phyloP scores from a whole-genome alignment of 2,888 invertebrate species.

The Drosophila nr. fundita region DNA sequence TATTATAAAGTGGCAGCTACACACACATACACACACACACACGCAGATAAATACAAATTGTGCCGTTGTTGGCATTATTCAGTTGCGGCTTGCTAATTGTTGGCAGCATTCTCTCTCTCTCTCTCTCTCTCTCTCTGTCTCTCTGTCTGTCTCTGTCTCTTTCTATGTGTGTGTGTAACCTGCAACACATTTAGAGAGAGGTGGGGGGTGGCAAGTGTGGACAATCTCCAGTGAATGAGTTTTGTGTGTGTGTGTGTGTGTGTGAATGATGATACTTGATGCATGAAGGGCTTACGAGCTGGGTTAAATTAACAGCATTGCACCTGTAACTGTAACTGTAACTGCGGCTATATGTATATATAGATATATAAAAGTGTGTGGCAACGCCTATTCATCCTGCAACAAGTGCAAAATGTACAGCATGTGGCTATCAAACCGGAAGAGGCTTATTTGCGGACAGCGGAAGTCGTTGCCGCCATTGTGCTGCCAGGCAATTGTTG shows the following conservation, averaged over 20 bases:
- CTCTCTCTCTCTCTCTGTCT: neutral
- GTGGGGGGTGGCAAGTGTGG: neutral
- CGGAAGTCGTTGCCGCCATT: slow-evolving; percentile 48
- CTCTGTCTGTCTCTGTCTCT: neutral
- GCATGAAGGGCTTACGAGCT: slow-evolving; percentile 28
- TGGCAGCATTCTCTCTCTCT: slow-evolving; percentile 20
- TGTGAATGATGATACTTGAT: slow-evolving; percentile 32
- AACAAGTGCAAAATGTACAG: slow-evolving; percentile 22
- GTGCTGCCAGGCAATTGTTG: slow-evolving; percentile 35
- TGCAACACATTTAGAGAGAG: slow-evolving; percentile 8
- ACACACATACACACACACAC: slow-evolving; percentile 30
- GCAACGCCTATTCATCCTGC: slow-evolving; percentile 9
- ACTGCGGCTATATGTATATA: slow-evolving; percentile 8
- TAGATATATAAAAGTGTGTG: neutral
- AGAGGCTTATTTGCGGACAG: slow-evolving; percentile 67
- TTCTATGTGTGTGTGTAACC: slow-evolving; percentile 27
- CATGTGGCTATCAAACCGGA: slow-evolving; percentile 51
- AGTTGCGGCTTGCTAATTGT: slow-evolving; percentile 64
- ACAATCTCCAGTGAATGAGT: slow-evolving; percentile 10
- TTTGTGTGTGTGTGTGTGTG: slow-evolving; percentile 1
- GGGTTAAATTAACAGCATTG: slow-evolving; percentile 24
- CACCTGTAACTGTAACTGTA: neutral
- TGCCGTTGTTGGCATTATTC: slow-evolving; percentile 22
- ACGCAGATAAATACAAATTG: slow-evolving; percentile 33
- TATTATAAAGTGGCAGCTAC: slow-evolving; percentile 44